These are phyloP conservation scores for Camelus bactrianus DNA, from an alignment of 2,113 vertebrate genomes.

Conservation along the genomic window DNA sequence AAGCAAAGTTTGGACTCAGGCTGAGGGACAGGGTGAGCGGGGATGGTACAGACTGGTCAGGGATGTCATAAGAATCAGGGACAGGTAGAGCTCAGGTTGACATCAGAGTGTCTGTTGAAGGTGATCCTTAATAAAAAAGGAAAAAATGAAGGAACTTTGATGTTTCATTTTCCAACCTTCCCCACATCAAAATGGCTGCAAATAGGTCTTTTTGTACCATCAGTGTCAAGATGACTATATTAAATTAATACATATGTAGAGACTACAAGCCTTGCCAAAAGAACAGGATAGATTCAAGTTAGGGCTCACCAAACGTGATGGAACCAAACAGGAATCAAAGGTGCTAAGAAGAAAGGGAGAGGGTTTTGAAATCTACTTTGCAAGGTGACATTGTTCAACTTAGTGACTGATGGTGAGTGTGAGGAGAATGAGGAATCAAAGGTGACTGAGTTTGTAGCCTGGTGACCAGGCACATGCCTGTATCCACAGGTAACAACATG, in stretches of 20 bases:
- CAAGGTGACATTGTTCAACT: not conserved
- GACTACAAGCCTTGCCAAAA: not conserved
- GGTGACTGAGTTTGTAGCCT: not conserved
- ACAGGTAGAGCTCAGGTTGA: not conserved
- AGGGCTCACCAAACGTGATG: not conserved
- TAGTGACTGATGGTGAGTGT: not conserved
- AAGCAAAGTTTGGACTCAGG: not conserved
- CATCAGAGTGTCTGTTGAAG: not conserved
- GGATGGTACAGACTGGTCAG: fast-evolving
- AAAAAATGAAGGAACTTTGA: too few species aligned
- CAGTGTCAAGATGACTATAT: not conserved
- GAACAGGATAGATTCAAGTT: not conserved
- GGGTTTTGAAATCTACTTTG: not conserved
- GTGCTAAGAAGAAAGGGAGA: not conserved
- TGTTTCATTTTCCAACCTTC: not conserved
- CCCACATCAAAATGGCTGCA: not conserved
- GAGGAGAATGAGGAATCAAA: not conserved
- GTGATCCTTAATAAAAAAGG: not conserved
- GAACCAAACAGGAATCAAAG: not conserved
- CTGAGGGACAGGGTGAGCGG: too few species aligned
- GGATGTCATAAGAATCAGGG: not conserved
- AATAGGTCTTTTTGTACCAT: not conserved
- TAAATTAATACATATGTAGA: not conserved
- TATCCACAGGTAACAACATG: too few species aligned
- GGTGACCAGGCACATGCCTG: not conserved